Percentiles rank a stretch among this genome's conserved stretches.
phyloP scores from a whole-genome alignment of 2,797 vertebrate species.

The Champsocephalus esox region DNA sequence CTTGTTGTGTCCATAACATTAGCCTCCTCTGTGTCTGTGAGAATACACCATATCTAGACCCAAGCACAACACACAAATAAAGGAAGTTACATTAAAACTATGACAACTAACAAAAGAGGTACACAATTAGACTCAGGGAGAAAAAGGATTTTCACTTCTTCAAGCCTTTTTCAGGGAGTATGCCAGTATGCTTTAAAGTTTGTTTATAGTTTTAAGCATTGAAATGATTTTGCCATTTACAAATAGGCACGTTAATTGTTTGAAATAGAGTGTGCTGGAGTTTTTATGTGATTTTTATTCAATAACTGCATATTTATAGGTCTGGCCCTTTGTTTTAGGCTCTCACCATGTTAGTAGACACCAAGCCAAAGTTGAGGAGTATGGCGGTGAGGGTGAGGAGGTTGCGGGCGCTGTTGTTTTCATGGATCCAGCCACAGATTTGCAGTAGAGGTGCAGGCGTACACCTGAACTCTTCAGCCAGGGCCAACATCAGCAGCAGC shows the following conservation, averaged over 20 bases:
- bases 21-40: constrained; percentile 51
- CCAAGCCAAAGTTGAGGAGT: constrained; percentile 79
- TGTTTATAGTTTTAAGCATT: too few species aligned
- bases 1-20: constrained; percentile 46
- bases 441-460: constrained; percentile 74
- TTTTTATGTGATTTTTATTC: too few species aligned
- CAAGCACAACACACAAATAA: constrained; percentile 15
- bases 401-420: constrained; percentile 84
- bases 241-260: too few species aligned
- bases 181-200: too few species aligned
- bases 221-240: too few species aligned
- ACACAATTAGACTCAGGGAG: not conserved
- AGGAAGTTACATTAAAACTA: not conserved
- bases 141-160: not conserved
- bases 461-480: constrained; percentile 84
- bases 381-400: constrained; percentile 82
- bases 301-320: not conserved
- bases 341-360: constrained; percentile 81
- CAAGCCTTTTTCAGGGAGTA: too few species aligned
- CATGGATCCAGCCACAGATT: constrained; percentile 85
- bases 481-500: constrained; percentile 78
- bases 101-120: not conserved
- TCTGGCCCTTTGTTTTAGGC: not conserved
- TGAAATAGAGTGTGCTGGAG: too few species aligned
- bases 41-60: constrained; percentile 81